Conservation (phyloP, 2,888 invertebrate genomes). For the Yponomeuta cagnagella region DNA sequence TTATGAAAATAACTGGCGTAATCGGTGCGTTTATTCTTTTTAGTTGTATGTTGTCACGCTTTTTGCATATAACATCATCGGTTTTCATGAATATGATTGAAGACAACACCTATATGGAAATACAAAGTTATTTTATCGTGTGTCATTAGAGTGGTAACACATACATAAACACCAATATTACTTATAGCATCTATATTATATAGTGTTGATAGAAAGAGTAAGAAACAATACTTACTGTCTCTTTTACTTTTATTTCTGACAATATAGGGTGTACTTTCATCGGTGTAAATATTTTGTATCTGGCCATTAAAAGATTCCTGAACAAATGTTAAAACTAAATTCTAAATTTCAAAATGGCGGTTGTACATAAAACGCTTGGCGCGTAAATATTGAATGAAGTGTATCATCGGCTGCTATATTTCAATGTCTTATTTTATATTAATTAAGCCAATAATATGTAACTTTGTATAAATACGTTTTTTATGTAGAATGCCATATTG, state of each 20-base stretch:
- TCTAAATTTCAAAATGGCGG: slow-evolving; percentile 27
- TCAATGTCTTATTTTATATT: slow-evolving; percentile 28
- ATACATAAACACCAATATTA: neutral
- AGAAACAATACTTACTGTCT: neutral
- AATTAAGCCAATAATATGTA: slow-evolving; percentile 36
- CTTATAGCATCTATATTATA: neutral
- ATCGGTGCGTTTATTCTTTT: neutral
- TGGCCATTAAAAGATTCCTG: slow-evolving; percentile 23
- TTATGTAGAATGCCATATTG: slow-evolving; percentile 57
- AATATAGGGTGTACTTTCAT: slow-evolving; percentile 4
- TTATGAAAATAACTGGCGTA: neutral
- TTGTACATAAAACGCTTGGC: slow-evolving; percentile 29
- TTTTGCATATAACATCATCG: neutral
- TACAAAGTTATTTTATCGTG: neutral
- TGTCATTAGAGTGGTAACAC: slow-evolving; percentile 1
- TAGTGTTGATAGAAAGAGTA: neutral
- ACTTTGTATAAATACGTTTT: slow-evolving; percentile 29
- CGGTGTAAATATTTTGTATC: slow-evolving; percentile 20
- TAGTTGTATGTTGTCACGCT: neutral
- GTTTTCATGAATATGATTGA: neutral
- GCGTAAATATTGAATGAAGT: slow-evolving; percentile 24
- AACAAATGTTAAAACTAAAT: slow-evolving; percentile 19
- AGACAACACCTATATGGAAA: neutral
- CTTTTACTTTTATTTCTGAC: neutral
- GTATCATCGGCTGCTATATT: slow-evolving; percentile 29